Evolutionary conservation across 2,113 vertebrate species (phyloP).

Genomic region (Anhinga anhinga): DNA sequence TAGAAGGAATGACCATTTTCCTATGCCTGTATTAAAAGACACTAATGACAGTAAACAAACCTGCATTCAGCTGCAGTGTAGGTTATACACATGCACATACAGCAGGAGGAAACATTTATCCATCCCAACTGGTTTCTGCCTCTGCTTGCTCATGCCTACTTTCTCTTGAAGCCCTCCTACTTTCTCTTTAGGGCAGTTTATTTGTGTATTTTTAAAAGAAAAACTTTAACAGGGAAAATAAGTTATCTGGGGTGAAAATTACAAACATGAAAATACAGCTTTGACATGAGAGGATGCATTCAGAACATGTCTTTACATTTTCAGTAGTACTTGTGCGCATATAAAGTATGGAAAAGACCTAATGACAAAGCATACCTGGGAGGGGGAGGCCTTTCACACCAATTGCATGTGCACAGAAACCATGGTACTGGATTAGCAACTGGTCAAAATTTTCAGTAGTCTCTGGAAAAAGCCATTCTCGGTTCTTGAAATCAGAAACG

Average conservation of each 20-base stretch:
- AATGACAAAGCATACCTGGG: constrained; percentile 77
- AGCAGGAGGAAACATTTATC: neutral
- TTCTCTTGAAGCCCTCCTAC: neutral
- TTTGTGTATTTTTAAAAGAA: neutral
- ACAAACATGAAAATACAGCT: neutral
- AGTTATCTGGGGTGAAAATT: neutral
- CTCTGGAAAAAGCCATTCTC: constrained; percentile 89
- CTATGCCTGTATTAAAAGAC: neutral
- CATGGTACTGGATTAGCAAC: constrained; percentile 83
- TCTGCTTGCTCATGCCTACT: neutral
- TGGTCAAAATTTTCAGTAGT: constrained; percentile 71
- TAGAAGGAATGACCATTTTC: neutral
- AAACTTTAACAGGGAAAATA: neutral
- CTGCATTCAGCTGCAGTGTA: neutral
- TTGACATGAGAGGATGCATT: neutral
- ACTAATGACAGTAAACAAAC: neutral
- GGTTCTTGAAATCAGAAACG: constrained; percentile 67
- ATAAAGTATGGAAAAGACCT: neutral
- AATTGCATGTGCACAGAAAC: constrained; percentile 84
- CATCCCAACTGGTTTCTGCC: neutral
- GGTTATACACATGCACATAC: neutral
- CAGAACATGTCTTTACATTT: neutral
- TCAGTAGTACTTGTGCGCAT: neutral
- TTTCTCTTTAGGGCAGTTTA: neutral
- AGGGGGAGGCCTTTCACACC: constrained; percentile 80